Evolutionary conservation across 2,888 invertebrate species (phyloP), one percentile per base, ranked within the genome.

Genomic region (Brassicogethes aeneus): DNA sequence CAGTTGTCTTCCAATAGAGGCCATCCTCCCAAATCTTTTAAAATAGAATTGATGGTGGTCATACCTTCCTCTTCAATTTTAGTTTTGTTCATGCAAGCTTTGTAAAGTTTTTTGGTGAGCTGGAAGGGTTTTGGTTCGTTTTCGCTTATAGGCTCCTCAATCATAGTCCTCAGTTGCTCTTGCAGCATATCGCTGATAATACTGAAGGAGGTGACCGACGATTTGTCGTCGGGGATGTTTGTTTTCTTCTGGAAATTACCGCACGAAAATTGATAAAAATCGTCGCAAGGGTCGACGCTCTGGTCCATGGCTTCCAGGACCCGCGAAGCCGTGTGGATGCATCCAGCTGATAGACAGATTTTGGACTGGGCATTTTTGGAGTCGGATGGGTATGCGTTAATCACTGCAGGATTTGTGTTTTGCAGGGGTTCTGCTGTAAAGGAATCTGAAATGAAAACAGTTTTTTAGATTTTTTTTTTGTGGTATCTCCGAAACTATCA

Each of bases 21-120:
- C 94, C 94, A 96, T 2, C 93, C 93, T 1, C 95, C 94, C 15
- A 95, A 73, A n/a, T 76, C 71, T 23, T 74, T 72, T 39, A 94
- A 68, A 61, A 91, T 80, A 1, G 74, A 70, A 40, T 77, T 66
- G 30, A 94, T 75, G 0, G 93, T 91, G 2, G 70, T 68, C 33
- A 86, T 65, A 0, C 90, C 93, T 36, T 83, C 76, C 2, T 77
- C 70, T 61, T 94, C 91, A 55, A 95, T 93, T 14, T 80, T 68
- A 49, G 80, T 79, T 68, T 82, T 81, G 62, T 93, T 89, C 80
- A 92, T 86, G 69, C 94, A 94, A 37, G 90, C 81, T 56, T 78
- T 77, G 71, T 89, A 94, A 45, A 93, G 70, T 15, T 80, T 79
- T 65, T 91, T 91, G 12, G 86, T 85, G 43, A 90, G 76, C 40